Evolutionary conservation across 2,113 vertebrate species (phyloP).

Genomic region (Onychorhynchus coronatus): DNA sequence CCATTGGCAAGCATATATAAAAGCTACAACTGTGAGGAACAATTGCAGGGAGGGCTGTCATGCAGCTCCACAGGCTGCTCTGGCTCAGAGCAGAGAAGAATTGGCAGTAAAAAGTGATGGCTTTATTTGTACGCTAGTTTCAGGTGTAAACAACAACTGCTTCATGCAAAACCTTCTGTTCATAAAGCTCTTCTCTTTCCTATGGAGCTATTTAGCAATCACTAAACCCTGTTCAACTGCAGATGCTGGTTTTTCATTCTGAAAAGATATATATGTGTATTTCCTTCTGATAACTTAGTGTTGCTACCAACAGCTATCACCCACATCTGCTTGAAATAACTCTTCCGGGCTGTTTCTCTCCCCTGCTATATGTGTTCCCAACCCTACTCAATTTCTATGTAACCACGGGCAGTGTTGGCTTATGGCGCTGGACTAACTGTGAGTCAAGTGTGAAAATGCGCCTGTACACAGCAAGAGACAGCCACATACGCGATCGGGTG

Average conservation of each 20-base stretch:
- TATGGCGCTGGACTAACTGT: neutral
- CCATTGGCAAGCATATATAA: neutral
- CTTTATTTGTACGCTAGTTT: slow-evolving; percentile 31
- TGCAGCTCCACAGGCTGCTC: neutral
- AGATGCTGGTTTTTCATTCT: neutral
- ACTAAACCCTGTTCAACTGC: neutral
- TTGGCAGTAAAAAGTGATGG: neutral
- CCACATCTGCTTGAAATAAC: neutral
- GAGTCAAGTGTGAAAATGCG: neutral
- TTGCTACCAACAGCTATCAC: neutral
- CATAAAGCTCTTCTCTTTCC: neutral
- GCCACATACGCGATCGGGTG: neutral
- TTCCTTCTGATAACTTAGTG: neutral
- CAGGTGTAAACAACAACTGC: slow-evolving; percentile 22
- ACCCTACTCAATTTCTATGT: neutral
- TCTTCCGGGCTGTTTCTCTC: neutral
- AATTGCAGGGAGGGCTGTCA: neutral
- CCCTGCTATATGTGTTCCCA: rapidly evolving
- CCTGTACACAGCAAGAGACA: neutral
- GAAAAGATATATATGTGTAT: neutral
- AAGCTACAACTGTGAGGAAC: neutral
- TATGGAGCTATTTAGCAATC: neutral
- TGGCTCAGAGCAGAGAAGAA: neutral
- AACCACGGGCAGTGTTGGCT: rapidly evolving
- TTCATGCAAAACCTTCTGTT: slow-evolving; percentile 23